Conservation (phyloP, 2,797 vertebrate species). For the Tolypeutes matacus region DNA sequence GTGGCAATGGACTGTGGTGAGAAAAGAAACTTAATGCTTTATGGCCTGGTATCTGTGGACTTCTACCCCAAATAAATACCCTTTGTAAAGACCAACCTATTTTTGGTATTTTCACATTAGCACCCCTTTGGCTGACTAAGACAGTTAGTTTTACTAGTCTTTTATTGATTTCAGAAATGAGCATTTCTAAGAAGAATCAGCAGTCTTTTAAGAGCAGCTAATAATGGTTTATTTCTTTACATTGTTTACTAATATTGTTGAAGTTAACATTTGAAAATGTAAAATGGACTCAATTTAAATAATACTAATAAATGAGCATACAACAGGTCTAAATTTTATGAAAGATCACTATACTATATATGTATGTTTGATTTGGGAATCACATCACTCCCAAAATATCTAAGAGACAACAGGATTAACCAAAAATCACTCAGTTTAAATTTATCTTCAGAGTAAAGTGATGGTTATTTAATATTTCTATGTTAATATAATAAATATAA, state of each 20-base stretch:
- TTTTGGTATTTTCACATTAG: too few species aligned
- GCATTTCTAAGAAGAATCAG: slow-evolving; percentile 10
- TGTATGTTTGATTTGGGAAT: not conserved
- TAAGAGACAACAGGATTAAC: not conserved
- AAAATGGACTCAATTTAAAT: not conserved
- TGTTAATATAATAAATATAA: not conserved
- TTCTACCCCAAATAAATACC: too few species aligned
- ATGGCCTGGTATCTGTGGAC: too few species aligned
- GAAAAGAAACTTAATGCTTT: too few species aligned
- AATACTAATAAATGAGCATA: not conserved
- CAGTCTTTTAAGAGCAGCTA: slow-evolving; percentile 18
- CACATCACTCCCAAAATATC: not conserved
- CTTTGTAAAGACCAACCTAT: too few species aligned
- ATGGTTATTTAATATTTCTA: not conserved
- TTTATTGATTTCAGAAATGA: slow-evolving; percentile 14
- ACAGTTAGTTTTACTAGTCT: not conserved
- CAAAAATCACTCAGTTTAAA: not conserved
- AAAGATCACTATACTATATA: not conserved
- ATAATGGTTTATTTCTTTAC: not conserved
- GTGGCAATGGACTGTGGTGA: too few species aligned
- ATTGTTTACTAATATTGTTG: not conserved
- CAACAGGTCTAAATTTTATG: not conserved
- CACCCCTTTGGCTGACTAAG: too few species aligned
- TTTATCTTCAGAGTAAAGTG: not conserved
- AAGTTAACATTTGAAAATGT: slow-evolving; percentile 27